A percentile compares a stretch with the other conserved stretches of the same genome.
Conservation (phyloP, 1,140 invertebrate species). For the Aleiodes sp. region DNA sequence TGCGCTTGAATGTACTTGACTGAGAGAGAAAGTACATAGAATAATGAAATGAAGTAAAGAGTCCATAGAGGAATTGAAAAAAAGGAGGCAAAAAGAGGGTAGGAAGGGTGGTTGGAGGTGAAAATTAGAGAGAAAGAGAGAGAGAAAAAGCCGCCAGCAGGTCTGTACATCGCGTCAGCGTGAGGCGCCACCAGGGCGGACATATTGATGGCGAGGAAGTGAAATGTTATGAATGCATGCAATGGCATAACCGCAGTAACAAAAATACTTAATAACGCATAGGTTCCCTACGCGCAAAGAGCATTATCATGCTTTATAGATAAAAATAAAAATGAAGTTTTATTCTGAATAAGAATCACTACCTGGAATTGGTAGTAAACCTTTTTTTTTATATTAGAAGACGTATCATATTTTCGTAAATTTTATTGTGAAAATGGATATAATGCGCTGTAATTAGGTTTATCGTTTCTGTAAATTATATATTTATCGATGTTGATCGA, state of each 20-base stretch:
- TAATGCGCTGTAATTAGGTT: too few species aligned
- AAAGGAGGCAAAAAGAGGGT: not conserved
- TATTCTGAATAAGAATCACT: too few species aligned
- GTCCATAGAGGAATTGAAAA: not conserved
- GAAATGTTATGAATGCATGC: conserved; percentile 31
- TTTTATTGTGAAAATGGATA: too few species aligned
- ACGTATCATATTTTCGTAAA: too few species aligned
- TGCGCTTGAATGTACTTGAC: not conserved
- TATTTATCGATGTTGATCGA: too few species aligned
- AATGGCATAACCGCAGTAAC: not conserved
- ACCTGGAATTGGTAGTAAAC: too few species aligned
- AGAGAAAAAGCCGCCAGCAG: conserved; percentile 42
- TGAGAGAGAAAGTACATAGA: not conserved
- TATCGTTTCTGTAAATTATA: too few species aligned
- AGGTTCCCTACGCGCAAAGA: not conserved
- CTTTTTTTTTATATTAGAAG: too few species aligned
- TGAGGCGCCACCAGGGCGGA: conserved; percentile 52
- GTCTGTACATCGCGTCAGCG: conserved; percentile 45
- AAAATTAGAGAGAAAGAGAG: not conserved
- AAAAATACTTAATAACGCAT: not conserved
- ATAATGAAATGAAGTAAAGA: conserved; percentile 3
- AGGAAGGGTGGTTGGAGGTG: not conserved
- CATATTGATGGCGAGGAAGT: conserved; percentile 28
- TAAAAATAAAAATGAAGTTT: not conserved
- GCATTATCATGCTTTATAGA: not conserved